Evolutionary conservation across 2,113 vertebrate species (phyloP), one percentile per base, ranked within the genome.

Genomic region (Morone saxatilis): DNA sequence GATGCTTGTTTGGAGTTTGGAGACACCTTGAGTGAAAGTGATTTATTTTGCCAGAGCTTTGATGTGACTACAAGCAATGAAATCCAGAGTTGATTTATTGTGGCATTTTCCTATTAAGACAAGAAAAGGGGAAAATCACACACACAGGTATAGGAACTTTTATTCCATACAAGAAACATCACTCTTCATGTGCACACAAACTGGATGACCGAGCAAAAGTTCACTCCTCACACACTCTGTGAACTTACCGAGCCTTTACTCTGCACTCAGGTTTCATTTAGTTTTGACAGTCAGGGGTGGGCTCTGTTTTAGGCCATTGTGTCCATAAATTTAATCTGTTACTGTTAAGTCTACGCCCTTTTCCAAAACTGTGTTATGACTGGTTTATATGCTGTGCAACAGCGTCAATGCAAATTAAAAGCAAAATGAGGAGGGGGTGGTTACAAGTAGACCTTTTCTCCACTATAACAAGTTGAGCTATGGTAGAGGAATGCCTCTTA

Each of bases 271-370:
- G 67, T 93, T 91, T 88, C 79, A 73, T 86, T 77, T 79, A 76
- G 83, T 86, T 89, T 86, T 90, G 85, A 92, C 81, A 86, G 85
- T 88, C 84, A 77, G 77, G 67, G 85, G 76, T 77, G 87, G 88
- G 62, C 83, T 88, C 86, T 57, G 43, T 77, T 84, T 89, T 54
- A 71, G 41, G 59, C 82, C 80, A 85, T 85, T 87, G 82, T 87
- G 78, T 89, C 76, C 85, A 88, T 89, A 86, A 89, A 89, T 88
- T 67, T 71, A 89, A 81, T 89, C 81, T 90, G 81, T 92, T 90
- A 83, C 88, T 88, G 81, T 88, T 84, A 83, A 87, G 82, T 92
- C 86, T 78, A 85, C 74, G 19, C 76, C 82, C 83, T 90, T 87
- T 78, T 88, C 78, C 84, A 83, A 84, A 86, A 57, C 54, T 74